phyloP scores from a whole-genome alignment of 2,797 vertebrate genomes.

The Chaetodon trifasciatus region DNA sequence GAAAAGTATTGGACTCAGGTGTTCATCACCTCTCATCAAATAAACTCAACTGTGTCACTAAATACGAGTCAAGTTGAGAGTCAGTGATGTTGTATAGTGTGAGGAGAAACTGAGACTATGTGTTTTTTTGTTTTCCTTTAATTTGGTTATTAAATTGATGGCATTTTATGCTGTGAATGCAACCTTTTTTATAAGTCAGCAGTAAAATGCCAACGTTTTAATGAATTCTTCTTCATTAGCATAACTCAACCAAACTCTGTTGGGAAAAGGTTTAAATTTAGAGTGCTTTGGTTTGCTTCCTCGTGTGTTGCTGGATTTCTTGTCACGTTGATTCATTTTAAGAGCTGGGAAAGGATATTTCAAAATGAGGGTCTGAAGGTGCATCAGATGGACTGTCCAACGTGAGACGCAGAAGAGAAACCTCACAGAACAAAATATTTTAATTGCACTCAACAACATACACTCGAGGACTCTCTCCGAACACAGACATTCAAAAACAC shows the following conservation, averaged over 20 bases:
- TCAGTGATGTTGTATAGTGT: neutral
- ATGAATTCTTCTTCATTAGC: neutral
- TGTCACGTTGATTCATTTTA: neutral
- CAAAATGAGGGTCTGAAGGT: neutral
- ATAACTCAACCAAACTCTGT: neutral
- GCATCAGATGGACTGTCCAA: neutral
- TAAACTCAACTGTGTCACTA: neutral
- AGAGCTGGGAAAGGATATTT: neutral
- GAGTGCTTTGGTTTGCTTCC: neutral
- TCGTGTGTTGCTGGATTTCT: neutral
- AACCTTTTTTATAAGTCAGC: neutral
- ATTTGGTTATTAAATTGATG: neutral
- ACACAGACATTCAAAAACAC: conserved; percentile 60
- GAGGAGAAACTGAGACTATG: neutral
- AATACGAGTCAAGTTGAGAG: neutral
- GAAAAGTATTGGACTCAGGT: neutral
- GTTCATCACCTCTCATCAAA: no score
- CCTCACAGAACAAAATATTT: conserved; percentile 74
- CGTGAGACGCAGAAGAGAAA: conserved; percentile 1
- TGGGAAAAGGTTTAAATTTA: neutral
- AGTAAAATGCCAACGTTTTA: no score
- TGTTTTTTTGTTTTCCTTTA: neutral
- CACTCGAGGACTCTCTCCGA: conserved; percentile 60
- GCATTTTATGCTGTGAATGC: neutral
- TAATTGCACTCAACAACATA: conserved; percentile 83